A percentile compares a stretch with the other conserved stretches of the same genome.
These are phyloP conservation scores for Micromys minutus DNA, from an alignment of 2,113 vertebrate genomes.

Conservation along the genomic window DNA sequence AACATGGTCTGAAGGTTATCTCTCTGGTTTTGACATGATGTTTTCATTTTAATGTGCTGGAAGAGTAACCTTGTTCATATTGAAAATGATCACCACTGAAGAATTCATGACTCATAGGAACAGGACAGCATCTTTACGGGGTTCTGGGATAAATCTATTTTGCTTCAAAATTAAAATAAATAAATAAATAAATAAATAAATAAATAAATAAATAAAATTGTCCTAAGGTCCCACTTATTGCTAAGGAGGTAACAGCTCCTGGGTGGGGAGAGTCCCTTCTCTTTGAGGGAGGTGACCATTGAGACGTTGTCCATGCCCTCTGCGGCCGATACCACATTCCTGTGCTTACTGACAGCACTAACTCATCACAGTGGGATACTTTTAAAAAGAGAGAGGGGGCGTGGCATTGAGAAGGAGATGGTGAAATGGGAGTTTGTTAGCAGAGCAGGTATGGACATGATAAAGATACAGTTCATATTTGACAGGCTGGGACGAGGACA, in stretches of 20 bases:
- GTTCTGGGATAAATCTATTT: background rate
- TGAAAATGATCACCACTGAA: background rate
- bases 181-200: background rate
- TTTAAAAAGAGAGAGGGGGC: background rate
- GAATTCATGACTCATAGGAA: background rate
- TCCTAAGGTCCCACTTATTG: no score
- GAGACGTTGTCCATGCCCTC: background rate
- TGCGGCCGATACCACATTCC: background rate
- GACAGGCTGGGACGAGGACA: background rate
- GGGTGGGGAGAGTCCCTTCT: background rate
- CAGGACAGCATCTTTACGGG: background rate
- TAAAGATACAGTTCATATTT: background rate
- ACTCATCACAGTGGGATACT: no score
- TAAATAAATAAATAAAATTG: background rate
- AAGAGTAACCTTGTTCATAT: background rate
- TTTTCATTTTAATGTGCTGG: background rate
- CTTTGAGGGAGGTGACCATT: background rate
- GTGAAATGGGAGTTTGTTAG: background rate
- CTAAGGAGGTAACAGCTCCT: background rate
- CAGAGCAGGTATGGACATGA: no score
- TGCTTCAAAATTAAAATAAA: background rate
- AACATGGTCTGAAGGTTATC: background rate
- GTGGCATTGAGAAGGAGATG: background rate
- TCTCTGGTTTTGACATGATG: background rate
- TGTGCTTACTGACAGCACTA: background rate